Conservation (phyloP, 2,797 vertebrate genomes). For the Lycodopsis pacificus region DNA sequence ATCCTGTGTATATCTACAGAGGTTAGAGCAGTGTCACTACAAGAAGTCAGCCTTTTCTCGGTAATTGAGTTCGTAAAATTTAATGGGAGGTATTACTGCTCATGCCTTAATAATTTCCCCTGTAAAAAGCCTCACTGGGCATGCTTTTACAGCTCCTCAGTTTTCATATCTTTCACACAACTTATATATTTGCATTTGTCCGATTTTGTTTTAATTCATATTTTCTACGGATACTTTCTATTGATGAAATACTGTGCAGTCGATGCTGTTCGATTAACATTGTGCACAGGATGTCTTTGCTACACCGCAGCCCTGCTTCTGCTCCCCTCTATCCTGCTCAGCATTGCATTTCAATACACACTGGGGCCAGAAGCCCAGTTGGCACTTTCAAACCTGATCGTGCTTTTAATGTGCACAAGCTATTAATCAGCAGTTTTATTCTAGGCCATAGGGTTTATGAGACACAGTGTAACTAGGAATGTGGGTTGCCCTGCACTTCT, state of each 20-base stretch:
- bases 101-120: conserved; percentile 75
- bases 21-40: conserved; percentile 69
- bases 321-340: conserved; percentile 1
- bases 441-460: conserved; percentile 71
- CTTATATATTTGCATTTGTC: conserved; percentile 57
- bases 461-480: conserved; percentile 64
- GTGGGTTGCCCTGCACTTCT: conserved; percentile 35
- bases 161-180: conserved; percentile 30
- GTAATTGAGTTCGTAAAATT: conserved; percentile 78
- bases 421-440: conserved; percentile 81
- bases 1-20: conserved; percentile 65
- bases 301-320: not conserved
- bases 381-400: conserved; percentile 65
- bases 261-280: conserved; percentile 33
- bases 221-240: conserved; percentile 18
- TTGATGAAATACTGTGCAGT: conserved; percentile 22
- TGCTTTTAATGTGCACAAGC: conserved; percentile 77
- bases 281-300: conserved; percentile 17
- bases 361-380: conserved; percentile 61
- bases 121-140: conserved; percentile 59
- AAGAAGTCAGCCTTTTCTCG: conserved; percentile 69
- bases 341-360: conserved; percentile 42
- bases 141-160: conserved; percentile 50
- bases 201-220: conserved; percentile 34
- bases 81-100: conserved; percentile 76